Conservation (phyloP, 1,140 invertebrate genomes). For the Eueides isabella region DNA sequence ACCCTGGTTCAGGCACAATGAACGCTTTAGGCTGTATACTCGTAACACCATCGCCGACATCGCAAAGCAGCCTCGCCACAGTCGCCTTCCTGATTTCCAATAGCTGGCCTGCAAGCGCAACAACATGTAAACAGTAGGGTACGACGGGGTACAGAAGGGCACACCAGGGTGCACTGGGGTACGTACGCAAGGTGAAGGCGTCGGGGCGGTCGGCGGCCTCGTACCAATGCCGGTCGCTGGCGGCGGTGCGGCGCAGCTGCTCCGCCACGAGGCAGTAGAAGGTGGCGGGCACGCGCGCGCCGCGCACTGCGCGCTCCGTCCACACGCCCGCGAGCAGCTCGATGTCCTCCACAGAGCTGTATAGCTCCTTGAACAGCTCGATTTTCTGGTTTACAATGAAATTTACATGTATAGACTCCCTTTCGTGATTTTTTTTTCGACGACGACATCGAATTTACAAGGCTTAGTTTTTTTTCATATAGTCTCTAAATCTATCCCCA, state of each 20-base stretch:
- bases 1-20: conserved; percentile 45
- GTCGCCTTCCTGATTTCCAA: conserved; percentile 91
- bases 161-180: conserved; percentile 32
- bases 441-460: too few species aligned
- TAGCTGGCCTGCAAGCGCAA: conserved; percentile 87
- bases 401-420: too few species aligned
- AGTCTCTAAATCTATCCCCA: too few species aligned
- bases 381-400: conserved; percentile 48
- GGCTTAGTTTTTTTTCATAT: too few species aligned
- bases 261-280: conserved; percentile 53
- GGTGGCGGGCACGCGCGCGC: conserved; percentile 48
- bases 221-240: conserved; percentile 63
- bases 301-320: conserved; percentile 47
- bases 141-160: background rate
- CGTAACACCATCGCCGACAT: conserved; percentile 87
- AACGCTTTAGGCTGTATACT: conserved; percentile 55
- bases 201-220: conserved; percentile 55
- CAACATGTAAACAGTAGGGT: background rate
- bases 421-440: too few species aligned
- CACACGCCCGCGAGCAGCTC: conserved; percentile 63
- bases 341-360: conserved; percentile 58
- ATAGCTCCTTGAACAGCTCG: conserved; percentile 59
- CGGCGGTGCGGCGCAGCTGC: conserved; percentile 45
- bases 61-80: conserved; percentile 92
- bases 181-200: conserved; percentile 55